Evolutionary conservation across 2,113 vertebrate genomes (phyloP).

Genomic region (Amphilophus citrinellus): DNA sequence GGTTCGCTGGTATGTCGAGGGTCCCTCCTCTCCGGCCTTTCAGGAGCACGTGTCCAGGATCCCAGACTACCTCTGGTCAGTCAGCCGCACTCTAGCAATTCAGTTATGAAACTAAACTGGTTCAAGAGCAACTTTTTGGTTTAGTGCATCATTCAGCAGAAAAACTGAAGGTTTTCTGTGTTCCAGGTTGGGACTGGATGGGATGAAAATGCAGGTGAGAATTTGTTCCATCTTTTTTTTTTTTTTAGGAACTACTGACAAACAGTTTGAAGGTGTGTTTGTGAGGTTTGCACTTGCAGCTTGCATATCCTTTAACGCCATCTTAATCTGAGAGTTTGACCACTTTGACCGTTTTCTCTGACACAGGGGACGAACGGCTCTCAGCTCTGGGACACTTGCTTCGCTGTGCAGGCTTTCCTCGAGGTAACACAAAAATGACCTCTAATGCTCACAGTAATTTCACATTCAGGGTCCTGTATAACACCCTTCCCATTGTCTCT

Average conservation of each 20-base stretch:
- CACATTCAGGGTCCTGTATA: not conserved
- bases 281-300: not conserved
- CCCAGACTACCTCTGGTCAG: conserved; percentile 95
- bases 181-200: conserved; percentile 93
- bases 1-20: conserved; percentile 91
- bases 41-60: conserved; percentile 92
- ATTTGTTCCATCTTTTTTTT: no score
- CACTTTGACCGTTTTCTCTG: not conserved
- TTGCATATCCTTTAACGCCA: not conserved
- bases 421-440: conserved; percentile 82
- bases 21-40: conserved; percentile 85
- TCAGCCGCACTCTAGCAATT: not conserved
- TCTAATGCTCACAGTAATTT: not conserved
- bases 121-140: not conserved
- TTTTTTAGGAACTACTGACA: no score
- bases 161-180: conserved; percentile 1
- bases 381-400: conserved; percentile 96
- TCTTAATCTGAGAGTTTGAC: not conserved
- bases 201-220: conserved; percentile 99
- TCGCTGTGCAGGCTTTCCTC: conserved; percentile 92
- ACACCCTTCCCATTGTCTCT: no score
- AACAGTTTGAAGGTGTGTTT: not conserved
- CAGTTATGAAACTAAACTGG: not conserved
- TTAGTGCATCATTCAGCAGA: not conserved
- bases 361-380: conserved; percentile 95